Conservation (phyloP, 2,888 invertebrate genomes). For the Anagyrus pseudococci region DNA sequence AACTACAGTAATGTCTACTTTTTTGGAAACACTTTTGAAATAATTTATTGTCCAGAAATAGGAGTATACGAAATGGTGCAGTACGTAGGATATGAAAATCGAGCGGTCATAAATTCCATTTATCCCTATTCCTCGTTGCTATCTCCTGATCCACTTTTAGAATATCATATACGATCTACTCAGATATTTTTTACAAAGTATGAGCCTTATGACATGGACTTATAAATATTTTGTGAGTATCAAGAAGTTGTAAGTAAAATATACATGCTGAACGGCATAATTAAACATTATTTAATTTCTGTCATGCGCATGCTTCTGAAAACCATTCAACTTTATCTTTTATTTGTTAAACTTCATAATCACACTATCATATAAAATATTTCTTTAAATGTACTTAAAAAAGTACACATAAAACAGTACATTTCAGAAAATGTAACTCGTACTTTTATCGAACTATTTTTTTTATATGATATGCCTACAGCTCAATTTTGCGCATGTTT, state of each 20-base stretch:
- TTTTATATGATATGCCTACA: no score
- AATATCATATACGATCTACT: not conserved
- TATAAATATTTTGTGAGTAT: not conserved
- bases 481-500: no score
- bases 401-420: no score
- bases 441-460: no score
- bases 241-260: no score
- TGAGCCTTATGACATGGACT: not conserved
- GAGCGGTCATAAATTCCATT: not conserved
- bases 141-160: conserved; percentile 1
- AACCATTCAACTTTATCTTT: not conserved
- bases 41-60: not conserved
- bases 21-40: not conserved
- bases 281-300: no score
- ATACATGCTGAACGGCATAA: no score
- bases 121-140: not conserved
- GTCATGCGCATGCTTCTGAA: not conserved
- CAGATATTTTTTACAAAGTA: conserved; percentile 2
- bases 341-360: not conserved
- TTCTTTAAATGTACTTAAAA: no score
- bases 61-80: not conserved
- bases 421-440: no score
- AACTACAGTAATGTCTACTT: not conserved
- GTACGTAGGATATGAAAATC: not conserved
- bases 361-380: no score